Evolutionary conservation across 2,113 vertebrate species (phyloP).

Genomic region (Prunella himalayana): DNA sequence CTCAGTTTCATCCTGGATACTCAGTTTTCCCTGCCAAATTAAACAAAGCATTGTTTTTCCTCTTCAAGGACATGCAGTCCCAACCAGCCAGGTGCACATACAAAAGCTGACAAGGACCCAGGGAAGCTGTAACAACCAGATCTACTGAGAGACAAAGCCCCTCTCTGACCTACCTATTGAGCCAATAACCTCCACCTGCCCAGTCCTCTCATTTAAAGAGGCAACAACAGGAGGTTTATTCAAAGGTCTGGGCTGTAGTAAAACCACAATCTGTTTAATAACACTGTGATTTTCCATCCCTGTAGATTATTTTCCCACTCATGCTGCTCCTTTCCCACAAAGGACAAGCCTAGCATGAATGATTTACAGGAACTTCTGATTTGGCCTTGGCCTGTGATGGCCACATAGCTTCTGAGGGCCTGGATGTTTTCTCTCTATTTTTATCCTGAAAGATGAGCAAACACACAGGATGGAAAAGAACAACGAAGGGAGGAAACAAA

Average conservation of each 20-base stretch:
- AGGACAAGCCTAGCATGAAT: not conserved
- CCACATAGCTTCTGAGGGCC: not conserved
- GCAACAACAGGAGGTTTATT: not conserved
- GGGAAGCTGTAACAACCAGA: not conserved
- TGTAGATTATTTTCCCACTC: not conserved
- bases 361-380: not conserved
- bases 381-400: not conserved
- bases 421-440: constrained; percentile 15
- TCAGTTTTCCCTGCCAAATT: not conserved
- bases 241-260: not conserved
- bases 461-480: not conserved
- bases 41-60: not conserved
- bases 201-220: not conserved
- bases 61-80: not conserved
- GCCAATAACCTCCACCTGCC: not conserved
- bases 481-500: not conserved
- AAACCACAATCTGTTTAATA: not conserved
- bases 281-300: not conserved
- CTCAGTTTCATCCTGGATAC: not conserved
- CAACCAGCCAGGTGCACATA: not conserved
- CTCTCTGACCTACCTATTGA: not conserved
- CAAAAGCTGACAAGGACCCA: not conserved
- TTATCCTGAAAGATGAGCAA: constrained; percentile 5
- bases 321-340: not conserved
- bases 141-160: not conserved